A percentile compares a stretch with the other conserved stretches of the same genome.
These are phyloP conservation scores for Palythoa caribaeorum DNA, from an alignment of 92 coral and sea anemone species.

Conservation along the genomic window DNA sequence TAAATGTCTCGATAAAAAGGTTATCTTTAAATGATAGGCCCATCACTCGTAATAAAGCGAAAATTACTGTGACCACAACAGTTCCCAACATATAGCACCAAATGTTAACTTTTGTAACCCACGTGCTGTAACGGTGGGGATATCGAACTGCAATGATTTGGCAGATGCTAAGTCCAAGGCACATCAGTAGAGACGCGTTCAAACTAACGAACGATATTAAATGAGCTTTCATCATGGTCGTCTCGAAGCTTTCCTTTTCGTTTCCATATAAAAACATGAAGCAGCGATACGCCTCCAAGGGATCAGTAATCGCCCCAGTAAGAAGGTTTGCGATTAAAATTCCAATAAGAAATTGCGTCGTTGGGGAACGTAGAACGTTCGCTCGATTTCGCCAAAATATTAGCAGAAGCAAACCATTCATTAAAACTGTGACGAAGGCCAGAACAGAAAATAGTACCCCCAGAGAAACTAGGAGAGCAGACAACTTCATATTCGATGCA, in stretches of 20 bases:
- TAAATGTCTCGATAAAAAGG: conserved; percentile 35
- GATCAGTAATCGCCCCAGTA: conserved; percentile 31
- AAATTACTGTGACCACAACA: not conserved
- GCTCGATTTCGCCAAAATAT: conserved; percentile 30
- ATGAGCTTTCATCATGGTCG: conserved; percentile 30
- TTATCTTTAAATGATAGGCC: conserved; percentile 16
- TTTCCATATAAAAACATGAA: not conserved
- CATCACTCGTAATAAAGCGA: conserved; percentile 41
- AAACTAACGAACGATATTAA: conserved; percentile 28
- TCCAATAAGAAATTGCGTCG: conserved; percentile 25
- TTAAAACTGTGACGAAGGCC: conserved; percentile 18
- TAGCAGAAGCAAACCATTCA: not conserved
- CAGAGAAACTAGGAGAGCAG: not conserved
- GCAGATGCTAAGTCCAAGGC: conserved; percentile 31
- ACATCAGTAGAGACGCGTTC: conserved; percentile 24
- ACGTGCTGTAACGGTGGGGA: conserved; percentile 29
- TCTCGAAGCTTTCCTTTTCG: conserved; percentile 21
- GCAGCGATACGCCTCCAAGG: conserved; percentile 34
- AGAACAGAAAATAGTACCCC: conserved; percentile 7
- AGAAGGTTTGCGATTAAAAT: conserved; percentile 34
- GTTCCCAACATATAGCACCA: conserved; percentile 13
- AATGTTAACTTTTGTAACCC: conserved; percentile 13
- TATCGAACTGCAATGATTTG: conserved; percentile 27
- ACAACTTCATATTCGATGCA: not conserved
- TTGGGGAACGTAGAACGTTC: conserved; percentile 7